Evolutionary conservation across 2,113 vertebrate species (phyloP).

Genomic region (Pollachius pollachius): DNA sequence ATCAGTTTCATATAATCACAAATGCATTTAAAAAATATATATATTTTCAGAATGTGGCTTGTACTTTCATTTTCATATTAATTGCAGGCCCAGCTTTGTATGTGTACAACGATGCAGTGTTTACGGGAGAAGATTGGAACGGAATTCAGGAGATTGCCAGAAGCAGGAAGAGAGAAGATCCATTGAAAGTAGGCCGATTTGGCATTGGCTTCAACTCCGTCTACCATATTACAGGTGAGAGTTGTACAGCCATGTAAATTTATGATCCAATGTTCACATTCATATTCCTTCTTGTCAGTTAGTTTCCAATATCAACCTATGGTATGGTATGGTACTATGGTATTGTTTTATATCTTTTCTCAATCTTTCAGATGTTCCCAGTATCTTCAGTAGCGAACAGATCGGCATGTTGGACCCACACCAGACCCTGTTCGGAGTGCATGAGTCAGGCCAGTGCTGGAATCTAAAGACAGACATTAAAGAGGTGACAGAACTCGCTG

Average conservation of each 20-base stretch:
- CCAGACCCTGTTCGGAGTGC: conserved; percentile 90
- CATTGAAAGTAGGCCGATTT: conserved; percentile 96
- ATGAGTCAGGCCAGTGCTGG: conserved; percentile 97
- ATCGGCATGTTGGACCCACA: conserved; percentile 98
- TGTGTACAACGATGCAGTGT: conserved; percentile 92
- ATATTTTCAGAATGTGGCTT: conserved; percentile 1
- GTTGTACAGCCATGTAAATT: not conserved
- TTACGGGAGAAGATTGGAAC: conserved; percentile 93
- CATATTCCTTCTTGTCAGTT: not conserved
- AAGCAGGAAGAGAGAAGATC: conserved; percentile 96
- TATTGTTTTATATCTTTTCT: conserved; percentile 23
- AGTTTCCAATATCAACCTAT: not conserved
- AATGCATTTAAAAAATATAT: not conserved
- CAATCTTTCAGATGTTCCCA: conserved; percentile 86
- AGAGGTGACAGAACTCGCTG: conserved; percentile 86
- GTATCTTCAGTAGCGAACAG: conserved; percentile 97
- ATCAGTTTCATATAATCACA: not conserved
- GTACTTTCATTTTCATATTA: not conserved
- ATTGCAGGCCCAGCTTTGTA: conserved; percentile 87
- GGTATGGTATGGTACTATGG: too few relatives aligned
- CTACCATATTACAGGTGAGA: conserved; percentile 95
- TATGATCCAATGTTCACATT: not conserved
- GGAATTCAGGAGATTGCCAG: conserved; percentile 98
- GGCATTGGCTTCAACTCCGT: conserved; percentile 99
- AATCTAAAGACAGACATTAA: conserved; percentile 90